Evolutionary conservation across 2,113 vertebrate genomes (phyloP).

Genomic region (Ammospiza nelsoni): DNA sequence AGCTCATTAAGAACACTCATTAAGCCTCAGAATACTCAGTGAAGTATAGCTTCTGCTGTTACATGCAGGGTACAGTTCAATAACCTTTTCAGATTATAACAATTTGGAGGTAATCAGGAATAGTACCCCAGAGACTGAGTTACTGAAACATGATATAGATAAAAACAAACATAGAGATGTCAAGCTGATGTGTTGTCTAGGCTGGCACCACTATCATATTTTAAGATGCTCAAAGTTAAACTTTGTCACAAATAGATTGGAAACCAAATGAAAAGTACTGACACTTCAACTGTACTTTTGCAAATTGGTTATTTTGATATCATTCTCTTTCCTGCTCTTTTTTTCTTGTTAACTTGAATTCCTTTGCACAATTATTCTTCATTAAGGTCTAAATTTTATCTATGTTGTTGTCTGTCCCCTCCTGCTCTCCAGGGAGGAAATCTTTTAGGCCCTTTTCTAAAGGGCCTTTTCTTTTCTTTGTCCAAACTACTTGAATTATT

Average conservation of each 20-base stretch:
- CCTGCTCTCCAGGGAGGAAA: background rate
- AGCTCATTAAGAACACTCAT: conserved; percentile 56
- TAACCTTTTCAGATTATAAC: conserved; percentile 45
- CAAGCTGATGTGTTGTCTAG: background rate
- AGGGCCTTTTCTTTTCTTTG: background rate
- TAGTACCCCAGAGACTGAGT: background rate
- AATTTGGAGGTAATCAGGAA: conserved; percentile 26
- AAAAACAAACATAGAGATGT: conserved; percentile 26
- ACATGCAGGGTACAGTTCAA: conserved; percentile 28
- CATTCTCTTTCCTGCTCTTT: background rate
- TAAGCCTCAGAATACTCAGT: conserved; percentile 24
- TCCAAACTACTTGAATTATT: background rate
- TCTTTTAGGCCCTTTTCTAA: background rate
- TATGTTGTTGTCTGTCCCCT: background rate
- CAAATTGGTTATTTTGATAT: background rate
- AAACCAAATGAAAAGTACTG: background rate
- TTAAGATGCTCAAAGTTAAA: background rate
- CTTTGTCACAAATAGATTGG: background rate
- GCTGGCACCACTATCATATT: background rate
- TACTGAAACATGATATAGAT: background rate
- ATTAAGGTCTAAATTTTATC: background rate
- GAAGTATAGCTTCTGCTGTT: conserved; percentile 36
- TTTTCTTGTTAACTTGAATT: background rate
- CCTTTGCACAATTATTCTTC: background rate
- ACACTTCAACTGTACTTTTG: background rate